Conservation (phyloP, 1,140 invertebrate genomes). For the Ridgeia piscesae region DNA sequence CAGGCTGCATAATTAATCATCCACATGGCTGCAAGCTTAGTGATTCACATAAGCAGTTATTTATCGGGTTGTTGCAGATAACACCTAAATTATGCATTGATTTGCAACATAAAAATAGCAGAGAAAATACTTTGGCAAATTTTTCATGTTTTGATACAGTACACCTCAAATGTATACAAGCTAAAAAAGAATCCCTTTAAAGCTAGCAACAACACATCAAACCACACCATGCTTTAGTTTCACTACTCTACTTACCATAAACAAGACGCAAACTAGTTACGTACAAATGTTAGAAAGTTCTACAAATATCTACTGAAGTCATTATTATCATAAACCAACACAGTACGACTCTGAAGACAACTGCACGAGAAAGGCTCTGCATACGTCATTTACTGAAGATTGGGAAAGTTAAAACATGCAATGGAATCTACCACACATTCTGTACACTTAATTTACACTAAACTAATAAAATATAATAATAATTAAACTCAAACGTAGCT, state of each 20-base stretch:
- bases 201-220: neutral
- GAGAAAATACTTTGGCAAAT: neutral
- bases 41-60: too few relatives aligned
- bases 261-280: neutral
- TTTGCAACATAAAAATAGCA: too few relatives aligned
- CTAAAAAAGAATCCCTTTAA: neutral
- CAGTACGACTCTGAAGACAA: neutral
- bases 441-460: neutral
- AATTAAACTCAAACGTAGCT: neutral
- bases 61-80: too few relatives aligned
- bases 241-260: neutral
- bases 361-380: neutral
- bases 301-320: conserved; percentile 4
- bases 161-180: too few relatives aligned
- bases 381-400: neutral
- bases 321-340: neutral
- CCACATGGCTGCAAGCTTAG: too few relatives aligned
- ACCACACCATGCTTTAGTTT: neutral
- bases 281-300: neutral
- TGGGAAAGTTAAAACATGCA: neutral
- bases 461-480: neutral
- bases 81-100: too few relatives aligned
- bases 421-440: neutral
- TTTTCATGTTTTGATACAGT: too few relatives aligned
- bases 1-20: too few relatives aligned